A percentile compares a stretch with the other conserved stretches of the same genome.
Evolutionary conservation across 1,140 invertebrate species (phyloP).

Genomic region (Dendrolimus kikuchii): DNA sequence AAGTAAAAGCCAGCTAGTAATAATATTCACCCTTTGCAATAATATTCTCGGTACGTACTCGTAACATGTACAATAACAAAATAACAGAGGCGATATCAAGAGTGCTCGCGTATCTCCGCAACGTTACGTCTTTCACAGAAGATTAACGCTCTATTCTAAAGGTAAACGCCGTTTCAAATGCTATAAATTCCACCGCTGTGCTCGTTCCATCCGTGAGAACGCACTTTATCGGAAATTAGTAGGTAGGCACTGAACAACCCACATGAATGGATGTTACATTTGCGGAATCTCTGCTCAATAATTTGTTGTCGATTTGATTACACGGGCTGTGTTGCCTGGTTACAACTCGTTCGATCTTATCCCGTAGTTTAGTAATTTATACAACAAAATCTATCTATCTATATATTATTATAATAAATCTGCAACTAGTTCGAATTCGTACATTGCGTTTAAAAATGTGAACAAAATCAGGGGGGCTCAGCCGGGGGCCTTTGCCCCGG

Average conservation of each 20-base stretch:
- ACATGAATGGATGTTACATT: constrained; percentile 23
- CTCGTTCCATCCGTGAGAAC: constrained; percentile 61
- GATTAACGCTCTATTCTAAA: constrained; percentile 68
- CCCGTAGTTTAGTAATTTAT: too few relatives aligned
- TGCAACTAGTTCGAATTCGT: too few relatives aligned
- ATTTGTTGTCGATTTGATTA: too few relatives aligned
- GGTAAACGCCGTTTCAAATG: constrained; percentile 62
- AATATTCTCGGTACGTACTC: constrained; percentile 1
- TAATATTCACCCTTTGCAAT: not conserved
- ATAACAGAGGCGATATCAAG: constrained; percentile 28
- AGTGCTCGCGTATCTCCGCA: constrained; percentile 23
- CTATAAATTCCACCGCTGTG: constrained; percentile 60
- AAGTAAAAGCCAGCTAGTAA: too few relatives aligned
- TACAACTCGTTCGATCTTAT: too few relatives aligned
- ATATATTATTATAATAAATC: too few relatives aligned
- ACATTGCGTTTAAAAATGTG: too few relatives aligned
- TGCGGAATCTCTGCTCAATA: constrained; percentile 16
- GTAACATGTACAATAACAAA: constrained; percentile 6
- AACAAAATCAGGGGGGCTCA: too few relatives aligned
- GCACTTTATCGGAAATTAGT: constrained; percentile 66
- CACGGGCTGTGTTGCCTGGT: too few relatives aligned
- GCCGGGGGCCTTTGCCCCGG: too few relatives aligned
- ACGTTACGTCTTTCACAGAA: constrained; percentile 57
- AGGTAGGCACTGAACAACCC: constrained; percentile 23
- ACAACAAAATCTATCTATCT: too few relatives aligned